Percentiles rank a stretch among this genome's conserved stretches.
phyloP scores from a whole-genome alignment of 2,113 vertebrate species.

The Antechinus stuartii region DNA sequence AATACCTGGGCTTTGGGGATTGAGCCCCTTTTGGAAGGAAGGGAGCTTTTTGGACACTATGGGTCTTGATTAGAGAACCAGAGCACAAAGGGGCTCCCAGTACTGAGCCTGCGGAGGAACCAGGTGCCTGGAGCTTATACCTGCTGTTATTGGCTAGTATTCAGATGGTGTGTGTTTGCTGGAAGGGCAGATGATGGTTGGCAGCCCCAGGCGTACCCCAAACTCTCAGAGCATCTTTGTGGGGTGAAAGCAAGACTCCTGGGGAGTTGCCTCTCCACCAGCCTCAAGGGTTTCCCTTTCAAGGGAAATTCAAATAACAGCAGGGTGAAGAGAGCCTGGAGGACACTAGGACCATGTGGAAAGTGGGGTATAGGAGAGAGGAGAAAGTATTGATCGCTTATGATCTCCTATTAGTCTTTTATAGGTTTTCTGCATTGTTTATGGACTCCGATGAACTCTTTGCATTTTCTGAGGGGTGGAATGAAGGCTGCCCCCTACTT shows the following conservation, averaged over 20 bases:
- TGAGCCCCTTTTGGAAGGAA: not conserved
- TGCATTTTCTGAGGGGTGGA: not conserved
- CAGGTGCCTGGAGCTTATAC: not conserved
- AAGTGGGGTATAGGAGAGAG: not conserved
- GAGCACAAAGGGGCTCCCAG: not conserved
- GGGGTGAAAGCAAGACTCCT: not conserved
- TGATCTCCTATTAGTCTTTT: not conserved
- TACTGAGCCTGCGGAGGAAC: not conserved
- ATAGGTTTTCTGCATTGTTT: not conserved
- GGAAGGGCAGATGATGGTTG: not conserved
- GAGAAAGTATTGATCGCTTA: not conserved
- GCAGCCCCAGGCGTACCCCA: not conserved
- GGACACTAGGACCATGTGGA: not conserved
- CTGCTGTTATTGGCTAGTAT: not conserved
- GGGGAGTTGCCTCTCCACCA: not conserved
- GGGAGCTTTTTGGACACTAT: not conserved
- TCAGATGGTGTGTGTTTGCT: not conserved
- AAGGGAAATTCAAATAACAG: not conserved
- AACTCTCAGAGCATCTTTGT: not conserved
- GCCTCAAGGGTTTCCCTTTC: not conserved
- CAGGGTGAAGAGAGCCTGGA: not conserved
- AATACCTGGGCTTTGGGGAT: not conserved
- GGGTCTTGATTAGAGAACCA: not conserved
- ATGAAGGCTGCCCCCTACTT: not conserved
- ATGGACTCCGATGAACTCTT: not conserved